Percentiles rank a stretch among this genome's conserved stretches.
phyloP scores from a whole-genome alignment of 2,797 vertebrate species.

The Peromyscus aztecus region DNA sequence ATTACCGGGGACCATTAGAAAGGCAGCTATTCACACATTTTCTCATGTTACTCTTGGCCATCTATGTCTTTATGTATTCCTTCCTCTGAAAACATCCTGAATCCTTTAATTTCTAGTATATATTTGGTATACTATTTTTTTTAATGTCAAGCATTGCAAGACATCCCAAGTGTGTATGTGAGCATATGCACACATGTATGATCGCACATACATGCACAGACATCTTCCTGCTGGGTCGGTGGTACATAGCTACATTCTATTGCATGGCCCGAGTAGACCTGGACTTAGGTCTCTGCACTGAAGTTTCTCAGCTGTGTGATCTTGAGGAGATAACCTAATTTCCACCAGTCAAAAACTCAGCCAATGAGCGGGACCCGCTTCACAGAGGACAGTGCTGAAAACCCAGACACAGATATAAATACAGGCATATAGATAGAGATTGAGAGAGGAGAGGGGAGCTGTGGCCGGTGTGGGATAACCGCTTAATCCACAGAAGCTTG shows the following conservation, averaged over 20 bases:
- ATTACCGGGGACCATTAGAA: conserved; percentile 30
- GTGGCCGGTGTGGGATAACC: neutral
- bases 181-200: no score
- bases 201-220: neutral
- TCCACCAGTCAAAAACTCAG: conserved; percentile 1
- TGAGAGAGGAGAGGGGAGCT: neutral
- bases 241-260: neutral
- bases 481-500: neutral
- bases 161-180: neutral
- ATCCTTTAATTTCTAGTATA: conserved; percentile 2
- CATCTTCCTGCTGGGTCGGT: neutral
- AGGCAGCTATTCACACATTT: neutral
- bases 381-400: conserved; percentile 13
- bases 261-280: no score
- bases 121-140: neutral
- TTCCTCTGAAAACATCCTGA: conserved; percentile 47
- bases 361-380: neutral
- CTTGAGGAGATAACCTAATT: neutral
- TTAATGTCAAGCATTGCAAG: neutral
- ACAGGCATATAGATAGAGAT: no score
- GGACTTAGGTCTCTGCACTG: neutral
- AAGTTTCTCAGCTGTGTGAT: neutral
- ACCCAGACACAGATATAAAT: neutral
- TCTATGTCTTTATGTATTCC: neutral
- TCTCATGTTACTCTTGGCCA: neutral